phyloP scores from a whole-genome alignment of 2,113 vertebrate genomes.

The Scopus umbretta region DNA sequence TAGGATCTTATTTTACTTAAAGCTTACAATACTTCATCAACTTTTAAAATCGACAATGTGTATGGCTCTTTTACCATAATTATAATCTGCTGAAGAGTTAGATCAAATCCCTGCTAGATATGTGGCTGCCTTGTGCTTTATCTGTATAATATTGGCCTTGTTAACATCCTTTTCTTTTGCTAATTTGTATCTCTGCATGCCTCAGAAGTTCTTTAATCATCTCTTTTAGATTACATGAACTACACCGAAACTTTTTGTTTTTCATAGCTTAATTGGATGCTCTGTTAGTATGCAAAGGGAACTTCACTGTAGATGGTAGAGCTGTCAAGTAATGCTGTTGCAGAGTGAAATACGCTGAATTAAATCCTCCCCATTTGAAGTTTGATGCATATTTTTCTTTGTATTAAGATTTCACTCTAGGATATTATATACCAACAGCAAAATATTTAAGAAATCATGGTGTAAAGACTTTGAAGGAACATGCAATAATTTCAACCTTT shows the following conservation, averaged over 20 bases:
- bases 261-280: not conserved
- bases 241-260: not conserved
- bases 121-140: not conserved
- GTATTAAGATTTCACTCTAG: not conserved
- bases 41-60: not conserved
- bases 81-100: not conserved
- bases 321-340: not conserved
- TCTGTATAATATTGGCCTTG: not conserved
- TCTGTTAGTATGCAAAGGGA: not conserved
- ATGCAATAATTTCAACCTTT: not conserved
- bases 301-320: not conserved
- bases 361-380: not conserved
- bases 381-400: not conserved
- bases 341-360: not conserved
- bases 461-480: not conserved
- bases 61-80: not conserved
- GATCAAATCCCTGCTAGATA: not conserved
- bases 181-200: slow-evolving; percentile 6
- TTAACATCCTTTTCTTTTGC: slow-evolving; percentile 29
- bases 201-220: slow-evolving; percentile 19
- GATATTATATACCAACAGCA: not conserved
- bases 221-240: not conserved
- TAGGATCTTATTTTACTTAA: not conserved
- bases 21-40: not conserved
- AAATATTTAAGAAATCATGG: not conserved